Conservation (phyloP, 2,113 vertebrate genomes). For the Natator depressus region DNA sequence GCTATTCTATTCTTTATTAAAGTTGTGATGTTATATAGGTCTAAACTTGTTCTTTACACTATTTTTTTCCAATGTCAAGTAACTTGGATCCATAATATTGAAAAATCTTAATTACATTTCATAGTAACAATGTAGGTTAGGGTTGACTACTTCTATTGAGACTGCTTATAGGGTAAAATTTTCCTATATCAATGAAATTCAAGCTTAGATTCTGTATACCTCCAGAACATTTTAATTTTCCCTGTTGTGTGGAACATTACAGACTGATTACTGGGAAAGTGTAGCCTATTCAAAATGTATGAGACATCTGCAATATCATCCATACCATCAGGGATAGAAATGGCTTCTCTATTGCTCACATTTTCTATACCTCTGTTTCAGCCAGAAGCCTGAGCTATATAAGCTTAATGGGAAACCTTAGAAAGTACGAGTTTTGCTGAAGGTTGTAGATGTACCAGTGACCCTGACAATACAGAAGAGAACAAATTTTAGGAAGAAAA, state of each 20-base stretch:
- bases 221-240: not conserved
- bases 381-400: not conserved
- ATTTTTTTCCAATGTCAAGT: conserved; percentile 21
- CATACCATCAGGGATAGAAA: not conserved
- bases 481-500: not conserved
- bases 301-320: not conserved
- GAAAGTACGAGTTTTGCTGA: not conserved
- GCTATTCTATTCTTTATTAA: not conserved
- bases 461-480: not conserved
- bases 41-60: conserved; percentile 6
- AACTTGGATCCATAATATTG: not conserved
- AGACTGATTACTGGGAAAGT: not conserved
- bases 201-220: not conserved
- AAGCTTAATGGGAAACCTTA: not conserved
- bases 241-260: not conserved
- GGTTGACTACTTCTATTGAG: not conserved
- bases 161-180: not conserved
- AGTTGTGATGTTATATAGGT: not conserved
- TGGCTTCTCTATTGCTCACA: not conserved
- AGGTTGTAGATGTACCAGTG: rapidly evolving
- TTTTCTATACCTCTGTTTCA: not conserved
- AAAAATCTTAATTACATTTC: conserved; percentile 16
- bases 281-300: not conserved
- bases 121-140: not conserved
- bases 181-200: not conserved